Evolutionary conservation across 2,888 invertebrate species (phyloP).

Genomic region (Trichopria drosophilae): DNA sequence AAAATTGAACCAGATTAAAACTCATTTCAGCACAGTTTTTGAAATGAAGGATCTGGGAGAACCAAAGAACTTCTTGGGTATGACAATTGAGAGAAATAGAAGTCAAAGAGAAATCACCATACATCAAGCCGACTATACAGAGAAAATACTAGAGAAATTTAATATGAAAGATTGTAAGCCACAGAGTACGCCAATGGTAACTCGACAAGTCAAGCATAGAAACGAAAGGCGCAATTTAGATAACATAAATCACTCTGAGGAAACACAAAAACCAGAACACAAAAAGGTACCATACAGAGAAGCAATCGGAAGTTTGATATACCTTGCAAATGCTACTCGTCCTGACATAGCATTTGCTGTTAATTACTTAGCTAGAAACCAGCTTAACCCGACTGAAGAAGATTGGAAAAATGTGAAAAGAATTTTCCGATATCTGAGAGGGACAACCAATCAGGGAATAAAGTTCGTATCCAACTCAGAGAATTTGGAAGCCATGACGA

Average conservation of each 20-base stretch:
- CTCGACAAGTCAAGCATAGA: conserved; percentile 20
- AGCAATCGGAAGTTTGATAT: conserved; percentile 37
- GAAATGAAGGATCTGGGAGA: conserved; percentile 37
- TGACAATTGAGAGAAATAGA: conserved; percentile 33
- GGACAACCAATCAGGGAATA: conserved; percentile 18
- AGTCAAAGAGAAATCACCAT: conserved; percentile 23
- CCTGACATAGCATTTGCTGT: conserved; percentile 27
- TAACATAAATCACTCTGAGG: too few relatives aligned
- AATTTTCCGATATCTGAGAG: conserved; percentile 27
- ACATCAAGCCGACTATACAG: conserved; percentile 28
- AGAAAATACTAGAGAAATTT: conserved; percentile 28
- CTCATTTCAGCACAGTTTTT: conserved; percentile 30
- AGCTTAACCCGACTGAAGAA: conserved; percentile 27
- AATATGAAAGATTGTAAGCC: conserved; percentile 19
- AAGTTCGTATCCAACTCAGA: conserved; percentile 8
- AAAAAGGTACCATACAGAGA: conserved; percentile 34
- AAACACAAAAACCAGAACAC: too few relatives aligned
- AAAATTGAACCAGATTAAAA: conserved; percentile 30
- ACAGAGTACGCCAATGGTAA: conserved; percentile 27
- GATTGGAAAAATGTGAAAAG: conserved; percentile 30
- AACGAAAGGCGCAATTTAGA: conserved; percentile 8
- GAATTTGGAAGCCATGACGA: conserved; percentile 17
- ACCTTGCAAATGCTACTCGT: conserved; percentile 29
- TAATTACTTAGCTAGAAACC: conserved; percentile 22
- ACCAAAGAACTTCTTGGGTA: conserved; percentile 33